Base-by-base conservation (phyloP, 1,140 invertebrate genomes). In the Drosophila azteca region DNA sequence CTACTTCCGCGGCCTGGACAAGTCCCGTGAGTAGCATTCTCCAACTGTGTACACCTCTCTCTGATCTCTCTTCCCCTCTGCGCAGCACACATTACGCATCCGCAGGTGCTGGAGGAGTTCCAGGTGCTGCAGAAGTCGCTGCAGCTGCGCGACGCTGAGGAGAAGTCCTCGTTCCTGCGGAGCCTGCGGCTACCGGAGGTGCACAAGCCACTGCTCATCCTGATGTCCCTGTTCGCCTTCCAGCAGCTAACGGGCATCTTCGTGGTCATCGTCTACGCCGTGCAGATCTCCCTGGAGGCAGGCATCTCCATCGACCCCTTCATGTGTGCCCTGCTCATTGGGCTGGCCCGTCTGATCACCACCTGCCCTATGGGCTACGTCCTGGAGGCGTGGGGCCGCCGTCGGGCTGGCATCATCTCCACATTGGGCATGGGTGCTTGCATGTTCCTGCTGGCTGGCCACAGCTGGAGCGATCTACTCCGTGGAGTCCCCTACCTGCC, bases 221-320 rank as follows among this genome's bases (percentile, higher is more conserved):
- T 96, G 71, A 91, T 95, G 15, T 90, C 90, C 0, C 94, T 95
- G 58, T 96, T 97, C 91, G 94, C 95, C 70, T 95, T 96, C 79
- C 96, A 97, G 89, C 96, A 97, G 87, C 94, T 96, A 48, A 95
- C 94, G 2, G 96, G 96, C 1, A 94, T 95, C 20, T 96, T 96
- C 74, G 95, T 95, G 4, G 92, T 96, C 3, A 94, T 96, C 39
- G 96, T 96, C 63, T 96, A 97, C 73, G 95, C 95, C 0, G 92
- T 94, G 17, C 90, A 95, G 92, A 92, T 97, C 73, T 93, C 94
- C 0, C 66, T 63, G 6, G 93, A 94, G 35, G 93, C 94, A 2
- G 93, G 94, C 1, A 92, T 95, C 3, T 85, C 82, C 2, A 92
- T 94, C 2, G 93, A 95, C 79, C 91, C 93, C 0, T 94, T 94